phyloP scores from a whole-genome alignment of 1,140 invertebrate species.

The Zaprionus lachaisei region DNA sequence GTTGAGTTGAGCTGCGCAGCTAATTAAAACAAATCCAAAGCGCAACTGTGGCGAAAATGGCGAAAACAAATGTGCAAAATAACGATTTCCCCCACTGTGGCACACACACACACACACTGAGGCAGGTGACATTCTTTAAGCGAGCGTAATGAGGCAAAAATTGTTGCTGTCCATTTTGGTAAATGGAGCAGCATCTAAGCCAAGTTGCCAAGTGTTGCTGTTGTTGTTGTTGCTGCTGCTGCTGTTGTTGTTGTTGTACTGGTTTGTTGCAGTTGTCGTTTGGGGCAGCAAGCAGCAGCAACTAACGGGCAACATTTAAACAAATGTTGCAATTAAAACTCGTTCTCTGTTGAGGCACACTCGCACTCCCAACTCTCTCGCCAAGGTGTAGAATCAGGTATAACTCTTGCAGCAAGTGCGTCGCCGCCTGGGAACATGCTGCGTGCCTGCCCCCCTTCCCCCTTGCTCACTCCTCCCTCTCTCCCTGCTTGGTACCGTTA shows the following conservation, averaged over 20 bases:
- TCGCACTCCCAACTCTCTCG: background rate
- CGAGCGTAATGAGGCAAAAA: constrained; percentile 72
- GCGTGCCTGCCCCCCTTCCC: constrained; percentile 1
- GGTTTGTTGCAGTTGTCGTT: constrained; percentile 47
- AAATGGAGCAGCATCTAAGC: constrained; percentile 76
- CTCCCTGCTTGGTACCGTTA: constrained; percentile 61
- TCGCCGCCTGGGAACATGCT: constrained; percentile 62
- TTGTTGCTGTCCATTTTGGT: constrained; percentile 69
- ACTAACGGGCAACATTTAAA: constrained; percentile 81
- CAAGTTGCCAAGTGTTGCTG: constrained; percentile 40
- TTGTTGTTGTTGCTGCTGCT: constrained; percentile 12
- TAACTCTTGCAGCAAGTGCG: constrained; percentile 59
- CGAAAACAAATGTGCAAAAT: constrained; percentile 25
- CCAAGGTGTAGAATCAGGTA: constrained; percentile 44
- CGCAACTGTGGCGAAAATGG: constrained; percentile 33
- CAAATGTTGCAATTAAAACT: constrained; percentile 83
- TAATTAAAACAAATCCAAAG: constrained; percentile 67
- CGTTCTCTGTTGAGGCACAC: constrained; percentile 51
- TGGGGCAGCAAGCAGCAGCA: constrained; percentile 33
- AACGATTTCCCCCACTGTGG: constrained; percentile 46
- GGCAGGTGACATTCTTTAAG: constrained; percentile 70
- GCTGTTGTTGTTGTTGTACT: constrained; percentile 25
- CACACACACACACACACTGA: constrained; percentile 25
- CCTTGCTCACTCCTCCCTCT: constrained; percentile 11
- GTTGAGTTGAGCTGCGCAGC: constrained; percentile 19